Conservation (phyloP, 2,888 invertebrate genomes). For the Noctua comes region DNA sequence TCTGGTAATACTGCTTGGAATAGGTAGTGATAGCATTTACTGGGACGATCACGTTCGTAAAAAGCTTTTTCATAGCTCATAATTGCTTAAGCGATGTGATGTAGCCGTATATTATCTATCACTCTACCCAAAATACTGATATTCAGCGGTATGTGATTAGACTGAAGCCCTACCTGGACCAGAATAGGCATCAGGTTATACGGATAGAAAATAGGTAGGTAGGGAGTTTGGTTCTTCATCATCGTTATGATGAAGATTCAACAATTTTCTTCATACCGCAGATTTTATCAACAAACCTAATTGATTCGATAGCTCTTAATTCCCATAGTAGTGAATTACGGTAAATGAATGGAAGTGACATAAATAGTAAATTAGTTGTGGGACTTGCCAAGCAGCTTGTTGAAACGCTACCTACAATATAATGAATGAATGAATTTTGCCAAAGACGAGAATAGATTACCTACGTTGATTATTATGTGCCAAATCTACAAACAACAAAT, state of each 20-base stretch:
- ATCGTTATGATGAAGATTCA: background rate
- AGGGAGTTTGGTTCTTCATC: background rate
- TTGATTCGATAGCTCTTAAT: background rate
- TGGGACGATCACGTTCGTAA: background rate
- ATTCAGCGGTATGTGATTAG: background rate
- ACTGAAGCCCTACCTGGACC: background rate
- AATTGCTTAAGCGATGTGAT: background rate
- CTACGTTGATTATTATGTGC: constrained; percentile 22
- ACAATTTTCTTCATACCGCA: background rate
- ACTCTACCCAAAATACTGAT: background rate
- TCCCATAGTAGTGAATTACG: background rate
- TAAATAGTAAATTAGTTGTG: constrained; percentile 17
- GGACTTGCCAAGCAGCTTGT: constrained; percentile 8
- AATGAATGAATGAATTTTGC: constrained; percentile 14
- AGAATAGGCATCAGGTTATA: background rate
- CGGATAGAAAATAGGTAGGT: background rate
- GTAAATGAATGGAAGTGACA: constrained; percentile 5
- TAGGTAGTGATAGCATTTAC: background rate
- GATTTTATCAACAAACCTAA: background rate
- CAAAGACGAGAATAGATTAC: constrained; percentile 12
- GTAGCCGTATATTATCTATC: background rate
- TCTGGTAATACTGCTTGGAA: background rate
- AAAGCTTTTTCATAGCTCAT: background rate
- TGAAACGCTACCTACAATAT: background rate
- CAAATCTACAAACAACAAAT: constrained; percentile 18